Base-by-base conservation (phyloP, 2,797 vertebrate species). In the Phaenicophaeus curvirostris region DNA sequence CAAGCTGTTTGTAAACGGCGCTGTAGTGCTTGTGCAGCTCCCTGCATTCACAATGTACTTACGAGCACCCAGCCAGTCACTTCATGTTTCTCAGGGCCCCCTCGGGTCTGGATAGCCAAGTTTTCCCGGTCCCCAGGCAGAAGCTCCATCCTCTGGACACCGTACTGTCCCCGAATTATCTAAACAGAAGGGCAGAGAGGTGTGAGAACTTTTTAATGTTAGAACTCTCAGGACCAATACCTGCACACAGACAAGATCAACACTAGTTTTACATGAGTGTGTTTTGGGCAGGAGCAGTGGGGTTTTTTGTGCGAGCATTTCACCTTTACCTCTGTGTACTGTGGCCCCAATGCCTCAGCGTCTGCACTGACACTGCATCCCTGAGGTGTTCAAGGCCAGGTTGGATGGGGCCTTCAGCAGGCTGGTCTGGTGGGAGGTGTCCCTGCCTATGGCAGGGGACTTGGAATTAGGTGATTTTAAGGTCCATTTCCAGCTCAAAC, bases 21-120 rank as follows among this genome's bases (percentile, higher is more conserved):
- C 33, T 28, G 59, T 57, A 66, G 13, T n/a, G 65, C 9, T 53
- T 35, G 18, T 37, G 37, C 42, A 65, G 67, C 74, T 61, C 27
- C 51, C 15, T 41, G 41, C 13, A 5, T 2, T 4, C 41, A 44
- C 17, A 6, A 31, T 35, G 31, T 31, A 98, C 99, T 98, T 63
- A 99, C 99, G 89, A 99, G 98, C 35, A 99, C 99, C 99, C 99
- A 99, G 81, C 99, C 99, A 1, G 99, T 99, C 75, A 99, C 99
- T 98, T 99, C 98, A 0, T 99, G 98, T 85, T 99, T 99, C 95
- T 99, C 99, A 1, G 99, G 99, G 20, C 99, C 99, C 24, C 99
- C 99, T 15, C 99, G 97, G 8, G 98, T 99, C 97, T 99, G 99
- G 87, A 99, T 98, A 5, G 99, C 99, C 96, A 99, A 97, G 95